Evolutionary conservation across 2,113 vertebrate species (phyloP), one percentile per base, ranked within the genome.

Genomic region (Etheostoma spectabile): DNA sequence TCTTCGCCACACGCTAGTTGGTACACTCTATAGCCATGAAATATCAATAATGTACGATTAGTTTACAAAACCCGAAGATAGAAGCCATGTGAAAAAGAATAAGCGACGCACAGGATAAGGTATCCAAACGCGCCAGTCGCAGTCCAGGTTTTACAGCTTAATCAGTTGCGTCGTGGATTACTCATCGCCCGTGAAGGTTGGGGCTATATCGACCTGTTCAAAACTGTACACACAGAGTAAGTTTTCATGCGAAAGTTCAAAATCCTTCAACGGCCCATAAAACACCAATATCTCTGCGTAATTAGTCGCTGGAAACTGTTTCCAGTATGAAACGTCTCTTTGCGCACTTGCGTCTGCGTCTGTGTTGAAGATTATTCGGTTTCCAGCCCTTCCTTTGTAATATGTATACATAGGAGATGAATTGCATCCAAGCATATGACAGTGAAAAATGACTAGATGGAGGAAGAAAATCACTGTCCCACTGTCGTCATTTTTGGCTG

Each of bases 1-100:
- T 72, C 79, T 87, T 86, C 86, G 63, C 88, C 90, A 82, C 91
- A 63, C 89, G 53, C 86, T 71, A 60, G 88, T 62, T 80, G 75
- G 79, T 82, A 59, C 89, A 64, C 86, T 87, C 83, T 77, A 88
- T 81, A 89, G 93, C 91, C 93, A 93, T 93, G 80, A 88, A 93
- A 90, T 68, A 79, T 93, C 87, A 91, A 84, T 77, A 83, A 73
- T 45, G 70, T 18, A 62, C 30, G 63, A 80, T 74, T 64, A 85
- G 42, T 79, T 78, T 52, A 59, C 78, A 53, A 83, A 77, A 49
- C 57, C 27, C 72, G 73, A 49, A 60, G 63, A 86, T n/a, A 71
- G 82, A 71, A 90, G 89, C 89, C 91, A 89, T 88, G 59, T 75
- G 77, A 79, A 51, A 71, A 49, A 46, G 38, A 46, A 24, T 15